Base-by-base conservation (phyloP, 2,888 invertebrate genomes). In the Lampropteryx suffumata region DNA sequence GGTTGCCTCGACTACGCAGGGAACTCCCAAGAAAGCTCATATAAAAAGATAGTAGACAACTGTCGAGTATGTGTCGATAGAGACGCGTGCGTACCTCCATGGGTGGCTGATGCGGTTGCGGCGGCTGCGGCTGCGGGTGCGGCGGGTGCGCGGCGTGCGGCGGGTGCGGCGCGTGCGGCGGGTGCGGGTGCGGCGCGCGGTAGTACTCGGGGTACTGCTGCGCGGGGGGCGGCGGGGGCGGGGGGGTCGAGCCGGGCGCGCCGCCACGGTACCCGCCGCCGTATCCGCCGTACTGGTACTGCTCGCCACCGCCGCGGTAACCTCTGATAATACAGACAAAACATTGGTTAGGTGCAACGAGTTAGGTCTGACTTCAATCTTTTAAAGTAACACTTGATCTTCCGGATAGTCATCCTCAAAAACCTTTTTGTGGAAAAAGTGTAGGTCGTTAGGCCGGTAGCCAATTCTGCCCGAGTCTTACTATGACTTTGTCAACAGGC, bases 231-330 rank as follows among this genome's bases (percentile, higher is more conserved):
- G 69, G 78, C 79, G 73, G 74, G 65, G 37, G 82, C 56, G 80
- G 84, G 61, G 80, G 82, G 58, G 79, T 80, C 71, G 71, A 61
- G 52, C 89, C 64, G 48, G 80, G 85, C 73, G 69, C 89, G 76
- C 67, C 79, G 46, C 73, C 91, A 55, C 80, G 78, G 73, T 79
- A 79, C 54, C 79, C 79, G 71, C 76, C 79, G 62, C 85, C 76
- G 91, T 91, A 83, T 80, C 92, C 80, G 62, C 81, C 82, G 81
- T 85, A 85, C 69, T 81, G 79, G 71, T 78, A 76, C 57, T 82
- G 81, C 57, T 76, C 76, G 65, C 71, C 70, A 61, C 64, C 71
- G 61, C 64, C 71, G 39, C 80, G 77, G 73, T 83, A 83, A 48
- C 82, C 82, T 67, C 84, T 84, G 75, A 39, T 28, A 21, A 14